Conservation (phyloP, 2,113 vertebrate species). For the Oreamnos americanus region DNA sequence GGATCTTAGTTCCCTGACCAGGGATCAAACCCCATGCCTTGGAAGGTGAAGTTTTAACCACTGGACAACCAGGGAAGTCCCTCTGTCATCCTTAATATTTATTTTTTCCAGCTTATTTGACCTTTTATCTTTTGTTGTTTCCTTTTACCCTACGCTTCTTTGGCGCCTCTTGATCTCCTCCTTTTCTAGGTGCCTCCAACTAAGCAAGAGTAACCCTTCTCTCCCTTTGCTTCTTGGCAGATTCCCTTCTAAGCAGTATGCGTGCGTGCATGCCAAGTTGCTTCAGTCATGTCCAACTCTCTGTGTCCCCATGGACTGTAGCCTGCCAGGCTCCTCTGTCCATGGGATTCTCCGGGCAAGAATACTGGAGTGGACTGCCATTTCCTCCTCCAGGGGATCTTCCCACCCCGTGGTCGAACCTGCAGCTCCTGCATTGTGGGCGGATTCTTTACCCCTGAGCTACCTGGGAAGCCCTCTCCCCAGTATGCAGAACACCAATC, state of each 20-base stretch:
- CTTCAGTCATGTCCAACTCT: not conserved
- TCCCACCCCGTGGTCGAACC: rapidly evolving
- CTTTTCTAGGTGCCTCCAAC: not conserved
- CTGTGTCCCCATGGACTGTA: not conserved
- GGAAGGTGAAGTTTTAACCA: not conserved
- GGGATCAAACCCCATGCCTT: not conserved
- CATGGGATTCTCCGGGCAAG: not conserved
- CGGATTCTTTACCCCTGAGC: not conserved
- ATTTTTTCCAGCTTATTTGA: not conserved
- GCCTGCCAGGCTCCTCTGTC: not conserved
- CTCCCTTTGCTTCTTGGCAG: not conserved
- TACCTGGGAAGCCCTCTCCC: not conserved
- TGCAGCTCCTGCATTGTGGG: not conserved
- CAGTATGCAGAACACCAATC: not conserved
- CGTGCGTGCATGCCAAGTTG: not conserved
- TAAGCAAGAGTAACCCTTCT: not conserved
- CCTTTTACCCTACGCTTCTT: not conserved
- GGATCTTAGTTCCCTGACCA: not conserved
- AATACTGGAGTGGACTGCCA: not conserved
- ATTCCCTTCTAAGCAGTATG: not conserved
- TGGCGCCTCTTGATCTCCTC: not conserved
- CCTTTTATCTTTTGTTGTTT: not conserved
- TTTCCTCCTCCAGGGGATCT: not conserved
- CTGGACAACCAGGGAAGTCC: not conserved
- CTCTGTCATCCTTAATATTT: not conserved